phyloP scores from a whole-genome alignment of 2,888 invertebrate species.

The Steinernema carpocapsae region DNA sequence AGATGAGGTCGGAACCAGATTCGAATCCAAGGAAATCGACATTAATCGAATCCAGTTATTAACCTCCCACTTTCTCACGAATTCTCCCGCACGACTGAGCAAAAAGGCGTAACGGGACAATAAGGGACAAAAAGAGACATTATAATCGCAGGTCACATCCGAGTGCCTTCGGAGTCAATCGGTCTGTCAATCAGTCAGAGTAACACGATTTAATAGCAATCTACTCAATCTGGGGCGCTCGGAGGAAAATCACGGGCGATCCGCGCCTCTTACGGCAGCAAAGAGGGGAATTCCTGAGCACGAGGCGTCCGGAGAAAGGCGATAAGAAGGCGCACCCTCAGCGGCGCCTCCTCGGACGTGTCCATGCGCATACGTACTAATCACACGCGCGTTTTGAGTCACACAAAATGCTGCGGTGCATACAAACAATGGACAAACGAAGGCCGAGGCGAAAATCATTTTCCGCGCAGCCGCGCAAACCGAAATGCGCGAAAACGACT shows the following conservation, averaged over 20 bases:
- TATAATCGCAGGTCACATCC: too few species aligned
- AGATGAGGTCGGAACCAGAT: too few species aligned
- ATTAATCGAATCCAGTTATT: too few species aligned
- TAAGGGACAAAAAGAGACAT: too few species aligned
- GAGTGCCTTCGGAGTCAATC: neutral
- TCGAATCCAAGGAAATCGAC: too few species aligned
- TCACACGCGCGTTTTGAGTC: slow-evolving; percentile 26
- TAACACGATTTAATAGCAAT: slow-evolving; percentile 3
- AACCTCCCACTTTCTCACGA: too few species aligned
- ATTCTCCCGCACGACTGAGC: too few species aligned
- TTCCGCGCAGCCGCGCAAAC: slow-evolving; percentile 23
- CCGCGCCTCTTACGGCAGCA: neutral
- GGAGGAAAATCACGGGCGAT: neutral
- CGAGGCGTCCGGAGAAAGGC: too few species aligned
- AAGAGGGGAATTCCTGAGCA: slow-evolving; percentile 10
- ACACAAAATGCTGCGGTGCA: slow-evolving; percentile 28
- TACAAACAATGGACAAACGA: slow-evolving; percentile 18
- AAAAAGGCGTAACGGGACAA: too few species aligned
- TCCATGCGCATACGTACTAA: neutral
- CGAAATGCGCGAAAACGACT: slow-evolving; percentile 23
- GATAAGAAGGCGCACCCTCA: neutral
- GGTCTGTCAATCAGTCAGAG: slow-evolving; percentile 4
- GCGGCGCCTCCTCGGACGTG: too few species aligned
- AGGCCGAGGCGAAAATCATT: slow-evolving; percentile 1
- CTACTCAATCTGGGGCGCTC: slow-evolving; percentile 9